Evolutionary conservation across 1,140 invertebrate species (phyloP).

Genomic region (Brachionus koreanus): DNA sequence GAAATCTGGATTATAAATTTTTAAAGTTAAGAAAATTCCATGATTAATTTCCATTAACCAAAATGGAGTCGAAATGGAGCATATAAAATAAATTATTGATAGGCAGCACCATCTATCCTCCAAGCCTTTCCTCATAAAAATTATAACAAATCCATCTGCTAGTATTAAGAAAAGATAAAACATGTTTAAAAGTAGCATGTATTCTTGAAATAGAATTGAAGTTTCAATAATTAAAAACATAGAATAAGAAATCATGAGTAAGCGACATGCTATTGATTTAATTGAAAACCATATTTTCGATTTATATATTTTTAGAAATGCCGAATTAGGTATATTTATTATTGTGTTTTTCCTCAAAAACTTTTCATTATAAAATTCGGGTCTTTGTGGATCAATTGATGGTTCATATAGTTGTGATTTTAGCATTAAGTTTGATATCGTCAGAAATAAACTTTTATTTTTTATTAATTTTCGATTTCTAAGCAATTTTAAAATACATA

Average conservation of each 20-base stretch:
- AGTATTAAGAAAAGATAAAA: not conserved
- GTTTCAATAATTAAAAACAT: slow-evolving; percentile 18
- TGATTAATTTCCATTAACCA: slow-evolving; percentile 17
- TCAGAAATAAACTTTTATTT: not conserved
- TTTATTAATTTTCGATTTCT: not conserved
- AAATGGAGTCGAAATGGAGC: slow-evolving; percentile 10
- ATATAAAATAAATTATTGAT: slow-evolving; percentile 17
- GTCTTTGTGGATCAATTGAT: not conserved
- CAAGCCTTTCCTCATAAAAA: not conserved
- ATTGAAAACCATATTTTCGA: not conserved
- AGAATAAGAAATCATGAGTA: slow-evolving; percentile 5
- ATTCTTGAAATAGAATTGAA: not conserved
- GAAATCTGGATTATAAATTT: slow-evolving; percentile 25
- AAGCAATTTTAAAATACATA: not conserved
- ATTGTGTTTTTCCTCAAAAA: not conserved
- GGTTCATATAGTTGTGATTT: slow-evolving; percentile 14
- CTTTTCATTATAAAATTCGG: slow-evolving; percentile 7
- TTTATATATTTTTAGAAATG: not conserved
- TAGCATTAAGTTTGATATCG: not conserved
- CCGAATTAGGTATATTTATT: not conserved
- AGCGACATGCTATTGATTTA: not conserved
- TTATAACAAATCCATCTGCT: not conserved
- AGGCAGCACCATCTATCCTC: slow-evolving; percentile 26
- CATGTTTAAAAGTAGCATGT: not conserved
- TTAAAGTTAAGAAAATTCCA: not conserved